Conservation (phyloP, 2,888 invertebrate genomes). For the Ochlodes sylvanus region DNA sequence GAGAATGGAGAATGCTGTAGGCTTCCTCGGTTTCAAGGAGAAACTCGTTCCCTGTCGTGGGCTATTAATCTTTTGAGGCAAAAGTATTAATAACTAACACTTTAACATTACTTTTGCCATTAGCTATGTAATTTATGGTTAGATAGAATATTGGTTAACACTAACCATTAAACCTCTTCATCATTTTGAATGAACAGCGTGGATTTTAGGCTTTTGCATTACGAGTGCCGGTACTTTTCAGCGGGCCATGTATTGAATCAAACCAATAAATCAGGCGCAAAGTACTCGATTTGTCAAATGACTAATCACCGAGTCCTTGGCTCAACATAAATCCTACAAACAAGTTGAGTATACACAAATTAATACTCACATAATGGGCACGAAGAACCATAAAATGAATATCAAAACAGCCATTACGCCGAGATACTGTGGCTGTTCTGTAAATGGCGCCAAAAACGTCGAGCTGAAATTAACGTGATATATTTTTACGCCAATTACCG, state of each 20-base stretch:
- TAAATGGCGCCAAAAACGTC: slow-evolving; percentile 85
- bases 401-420: slow-evolving; percentile 86
- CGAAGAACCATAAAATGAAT: slow-evolving; percentile 87
- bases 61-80: too few species aligned
- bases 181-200: too few species aligned
- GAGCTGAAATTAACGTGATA: slow-evolving; percentile 68
- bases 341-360: slow-evolving; percentile 42
- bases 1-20: too few species aligned
- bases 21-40: neutral
- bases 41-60: neutral
- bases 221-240: too few species aligned
- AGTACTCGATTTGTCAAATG: slow-evolving; percentile 4
- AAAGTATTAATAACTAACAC: too few species aligned
- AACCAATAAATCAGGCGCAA: neutral
- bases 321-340: slow-evolving; percentile 21
- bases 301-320: slow-evolving; percentile 20
- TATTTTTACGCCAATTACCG: slow-evolving; percentile 46
- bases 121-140: too few species aligned
- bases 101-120: too few species aligned
- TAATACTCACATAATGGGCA: slow-evolving; percentile 86
- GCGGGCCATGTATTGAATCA: too few species aligned
- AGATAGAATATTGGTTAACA: too few species aligned
- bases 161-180: too few species aligned
- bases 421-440: slow-evolving; percentile 86
- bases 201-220: too few species aligned